These are phyloP conservation scores for Reticulitermes speratus DNA, from an alignment of 1,140 invertebrate species.

Conservation along the genomic window DNA sequence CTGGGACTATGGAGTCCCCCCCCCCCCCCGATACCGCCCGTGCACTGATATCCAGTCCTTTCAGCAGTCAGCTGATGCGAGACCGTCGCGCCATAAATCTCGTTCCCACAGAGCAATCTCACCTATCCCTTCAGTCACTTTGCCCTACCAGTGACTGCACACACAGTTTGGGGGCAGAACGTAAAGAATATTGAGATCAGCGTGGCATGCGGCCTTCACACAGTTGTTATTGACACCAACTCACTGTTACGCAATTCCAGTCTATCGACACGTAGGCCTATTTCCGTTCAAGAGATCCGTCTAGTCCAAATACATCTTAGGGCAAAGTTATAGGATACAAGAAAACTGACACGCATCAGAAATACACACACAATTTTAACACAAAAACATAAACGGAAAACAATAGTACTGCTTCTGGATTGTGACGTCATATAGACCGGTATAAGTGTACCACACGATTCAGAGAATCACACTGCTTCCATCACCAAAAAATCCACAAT, in stretches of 20 bases:
- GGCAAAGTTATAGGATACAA: background rate
- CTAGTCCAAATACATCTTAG: background rate
- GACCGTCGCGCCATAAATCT: background rate
- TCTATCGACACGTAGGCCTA: background rate
- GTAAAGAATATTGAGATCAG: background rate
- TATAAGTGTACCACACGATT: too few relatives aligned
- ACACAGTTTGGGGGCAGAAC: background rate
- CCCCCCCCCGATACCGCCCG: background rate
- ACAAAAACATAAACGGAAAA: too few relatives aligned
- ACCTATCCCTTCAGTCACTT: background rate
- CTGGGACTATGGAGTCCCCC: background rate
- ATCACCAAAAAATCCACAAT: too few relatives aligned
- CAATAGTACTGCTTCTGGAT: too few relatives aligned
- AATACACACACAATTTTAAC: too few relatives aligned
- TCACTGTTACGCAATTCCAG: background rate
- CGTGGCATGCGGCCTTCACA: background rate
- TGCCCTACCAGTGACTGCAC: background rate
- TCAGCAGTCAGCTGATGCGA: background rate
- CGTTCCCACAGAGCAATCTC: background rate
- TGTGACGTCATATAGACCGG: too few relatives aligned
- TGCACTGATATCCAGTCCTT: background rate
- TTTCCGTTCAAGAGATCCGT: background rate
- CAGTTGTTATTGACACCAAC: background rate
- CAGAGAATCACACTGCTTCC: too few relatives aligned
- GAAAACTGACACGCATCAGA: too few relatives aligned